Conservation (phyloP, 1,140 invertebrate species). For the Drosophila orena region DNA sequence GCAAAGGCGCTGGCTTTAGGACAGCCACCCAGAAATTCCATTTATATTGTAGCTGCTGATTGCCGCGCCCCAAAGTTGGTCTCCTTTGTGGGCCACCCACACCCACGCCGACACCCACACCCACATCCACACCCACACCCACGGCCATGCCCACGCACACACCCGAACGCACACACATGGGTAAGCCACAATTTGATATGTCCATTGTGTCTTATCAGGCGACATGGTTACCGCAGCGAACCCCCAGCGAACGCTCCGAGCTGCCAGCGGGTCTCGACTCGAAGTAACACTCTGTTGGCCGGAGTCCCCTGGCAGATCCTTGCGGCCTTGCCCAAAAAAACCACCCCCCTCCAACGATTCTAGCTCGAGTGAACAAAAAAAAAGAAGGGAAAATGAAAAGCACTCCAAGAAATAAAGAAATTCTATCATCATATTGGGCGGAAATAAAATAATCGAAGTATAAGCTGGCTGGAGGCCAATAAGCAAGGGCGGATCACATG, state of each 20-base stretch:
- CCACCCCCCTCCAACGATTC: conserved; percentile 18
- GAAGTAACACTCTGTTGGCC: conserved; percentile 62
- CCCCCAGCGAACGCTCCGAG: conserved; percentile 69
- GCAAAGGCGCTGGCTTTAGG: conserved; percentile 35
- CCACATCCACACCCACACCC: background rate
- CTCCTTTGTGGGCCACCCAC: conserved; percentile 34
- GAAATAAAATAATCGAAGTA: background rate
- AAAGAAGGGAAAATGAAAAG: conserved; percentile 11
- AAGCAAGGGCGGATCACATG: background rate
- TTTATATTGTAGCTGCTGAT: conserved; percentile 71
- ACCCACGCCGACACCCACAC: background rate
- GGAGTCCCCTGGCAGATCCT: conserved; percentile 65
- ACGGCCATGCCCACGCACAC: background rate
- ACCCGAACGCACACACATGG: conserved; percentile 37
- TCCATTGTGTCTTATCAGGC: conserved; percentile 83
- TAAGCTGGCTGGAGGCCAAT: background rate
- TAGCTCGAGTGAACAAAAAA: conserved; percentile 16
- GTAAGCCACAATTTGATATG: conserved; percentile 83
- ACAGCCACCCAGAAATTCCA: conserved; percentile 71
- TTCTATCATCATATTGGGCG: background rate
- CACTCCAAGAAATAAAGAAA: conserved; percentile 15
- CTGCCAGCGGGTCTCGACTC: conserved; percentile 59
- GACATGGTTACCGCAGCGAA: conserved; percentile 79
- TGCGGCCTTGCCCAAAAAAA: conserved; percentile 80
- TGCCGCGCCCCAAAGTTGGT: conserved; percentile 50